phyloP scores from a whole-genome alignment of 2,113 vertebrate genomes.

The Callionymus lyra region DNA sequence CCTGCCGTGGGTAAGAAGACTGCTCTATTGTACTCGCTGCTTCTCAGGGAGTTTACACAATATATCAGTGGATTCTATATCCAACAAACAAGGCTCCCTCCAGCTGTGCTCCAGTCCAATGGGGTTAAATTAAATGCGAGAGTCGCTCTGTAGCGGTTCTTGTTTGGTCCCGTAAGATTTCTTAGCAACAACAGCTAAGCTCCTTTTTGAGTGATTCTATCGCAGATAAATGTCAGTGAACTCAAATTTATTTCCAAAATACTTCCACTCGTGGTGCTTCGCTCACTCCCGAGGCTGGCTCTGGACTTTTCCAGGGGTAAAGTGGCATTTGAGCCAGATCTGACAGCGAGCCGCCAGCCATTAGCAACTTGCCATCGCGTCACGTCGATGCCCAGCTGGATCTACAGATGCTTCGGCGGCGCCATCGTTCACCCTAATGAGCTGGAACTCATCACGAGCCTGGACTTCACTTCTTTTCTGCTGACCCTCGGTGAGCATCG shows the following conservation, averaged over 20 bases:
- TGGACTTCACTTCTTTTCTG: constrained; percentile 14
- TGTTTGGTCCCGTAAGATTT: constrained; percentile 11
- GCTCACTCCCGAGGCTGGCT: constrained; percentile 19
- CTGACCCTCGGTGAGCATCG: constrained; percentile 13
- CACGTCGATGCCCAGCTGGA: neutral
- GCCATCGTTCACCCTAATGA: constrained; percentile 19
- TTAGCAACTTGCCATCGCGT: constrained; percentile 14
- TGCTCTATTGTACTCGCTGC: constrained; percentile 17
- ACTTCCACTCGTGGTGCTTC: constrained; percentile 28
- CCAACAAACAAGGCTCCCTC: constrained; percentile 25
- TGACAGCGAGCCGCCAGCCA: constrained; percentile 24
- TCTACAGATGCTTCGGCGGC: constrained; percentile 10
- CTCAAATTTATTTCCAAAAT: constrained; percentile 20
- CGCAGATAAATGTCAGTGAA: constrained; percentile 33
- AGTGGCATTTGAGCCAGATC: constrained; percentile 31
- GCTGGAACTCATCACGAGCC: constrained; percentile 17
- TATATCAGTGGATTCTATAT: constrained; percentile 42
- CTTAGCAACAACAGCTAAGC: constrained; percentile 23
- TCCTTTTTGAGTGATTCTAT: constrained; percentile 26
- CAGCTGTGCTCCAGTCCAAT: constrained; percentile 39
- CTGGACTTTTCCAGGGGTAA: constrained; percentile 21
- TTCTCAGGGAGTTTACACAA: constrained; percentile 18
- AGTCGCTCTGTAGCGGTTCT: constrained; percentile 10
- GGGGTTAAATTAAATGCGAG: constrained; percentile 42
- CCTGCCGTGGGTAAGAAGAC: constrained; percentile 20